Base-by-base conservation (phyloP, 2,888 invertebrate species). In the Anthrax anthrax region DNA sequence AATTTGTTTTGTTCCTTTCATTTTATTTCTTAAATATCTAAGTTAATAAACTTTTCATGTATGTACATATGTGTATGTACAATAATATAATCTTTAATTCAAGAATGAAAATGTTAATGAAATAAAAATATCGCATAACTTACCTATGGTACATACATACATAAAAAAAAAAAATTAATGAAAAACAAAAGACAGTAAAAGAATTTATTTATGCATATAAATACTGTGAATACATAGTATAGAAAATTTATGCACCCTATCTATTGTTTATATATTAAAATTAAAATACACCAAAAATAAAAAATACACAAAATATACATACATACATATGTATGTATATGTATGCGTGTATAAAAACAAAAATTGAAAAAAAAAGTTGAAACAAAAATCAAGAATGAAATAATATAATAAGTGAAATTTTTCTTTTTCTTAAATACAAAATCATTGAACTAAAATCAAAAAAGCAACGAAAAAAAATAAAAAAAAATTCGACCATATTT, bases 191-290 rank as follows among this genome's bases (percentile, higher is more conserved):
- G 12, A 12, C 3, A 32, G 13, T 12, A 32, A 32, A 32, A 32
- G 12, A 32, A 32, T 32, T 12, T 12, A 32, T 12, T 32, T 10
- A 10, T 6, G 12, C 29, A 29, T 29, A 10, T 29, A 32, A 23
- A 8, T 23, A 23, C 23, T 23, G 5, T 23, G 8, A 23, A 23
- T 10, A 40, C 18, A 8, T 18, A 23, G 10, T n/a, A 9, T 16
- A 29, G 9, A 16, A 41, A 41, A 41, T 41, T 41, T 41, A 41
- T 41, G 41, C 41, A 41, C 41, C 41, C 41, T 37, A 6, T 36
- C 18, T 37, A 32, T 9, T 32, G 12, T 32, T 8, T 12, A 12
- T 3, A 32, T 32, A 32, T 32, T 32, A 32, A 32, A 32, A 12
- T 32, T n/a, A n/a, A n/a, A n/a, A n/a, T n/a, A n/a, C n/a, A n/a